Conservation (phyloP, 1,140 invertebrate species). For the Neodiprion virginianus region DNA sequence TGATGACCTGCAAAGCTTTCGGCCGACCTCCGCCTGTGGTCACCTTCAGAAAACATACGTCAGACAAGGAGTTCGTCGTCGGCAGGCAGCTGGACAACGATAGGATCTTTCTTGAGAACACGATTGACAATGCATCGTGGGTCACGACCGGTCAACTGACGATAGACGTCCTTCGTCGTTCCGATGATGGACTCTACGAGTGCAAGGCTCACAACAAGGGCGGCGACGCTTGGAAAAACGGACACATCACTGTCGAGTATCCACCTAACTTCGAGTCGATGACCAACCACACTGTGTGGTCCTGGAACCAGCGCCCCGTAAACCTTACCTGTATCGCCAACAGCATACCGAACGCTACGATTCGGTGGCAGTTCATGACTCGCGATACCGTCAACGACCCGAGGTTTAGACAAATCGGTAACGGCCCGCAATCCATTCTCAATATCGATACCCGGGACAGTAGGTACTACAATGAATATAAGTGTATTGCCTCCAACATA, state of each 20-base stretch:
- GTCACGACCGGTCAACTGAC: conserved; percentile 71
- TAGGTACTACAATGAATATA: conserved; percentile 78
- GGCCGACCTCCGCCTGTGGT: conserved; percentile 81
- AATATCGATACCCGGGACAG: conserved; percentile 70
- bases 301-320: conserved; percentile 79
- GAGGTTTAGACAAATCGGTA: conserved; percentile 68
- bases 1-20: conserved; percentile 75
- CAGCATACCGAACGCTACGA: conserved; percentile 91
- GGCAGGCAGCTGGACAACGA: conserved; percentile 70
- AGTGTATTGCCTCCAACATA: conserved; percentile 81
- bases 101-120: conserved; percentile 67
- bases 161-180: conserved; percentile 56
- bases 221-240: conserved; percentile 75
- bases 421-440: conserved; percentile 74
- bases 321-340: conserved; percentile 90
- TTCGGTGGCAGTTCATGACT: conserved; percentile 75
- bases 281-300: conserved; percentile 74
- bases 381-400: conserved; percentile 62
- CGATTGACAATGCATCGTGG: conserved; percentile 63
- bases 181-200: conserved; percentile 88
- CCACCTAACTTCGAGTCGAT: conserved; percentile 80
- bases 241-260: conserved; percentile 86
- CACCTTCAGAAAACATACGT: conserved; percentile 73
- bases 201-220: conserved; percentile 84
- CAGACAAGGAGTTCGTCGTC: conserved; percentile 63